Conservation (phyloP, 2,113 vertebrate genomes). For the Hiodon alosoides region DNA sequence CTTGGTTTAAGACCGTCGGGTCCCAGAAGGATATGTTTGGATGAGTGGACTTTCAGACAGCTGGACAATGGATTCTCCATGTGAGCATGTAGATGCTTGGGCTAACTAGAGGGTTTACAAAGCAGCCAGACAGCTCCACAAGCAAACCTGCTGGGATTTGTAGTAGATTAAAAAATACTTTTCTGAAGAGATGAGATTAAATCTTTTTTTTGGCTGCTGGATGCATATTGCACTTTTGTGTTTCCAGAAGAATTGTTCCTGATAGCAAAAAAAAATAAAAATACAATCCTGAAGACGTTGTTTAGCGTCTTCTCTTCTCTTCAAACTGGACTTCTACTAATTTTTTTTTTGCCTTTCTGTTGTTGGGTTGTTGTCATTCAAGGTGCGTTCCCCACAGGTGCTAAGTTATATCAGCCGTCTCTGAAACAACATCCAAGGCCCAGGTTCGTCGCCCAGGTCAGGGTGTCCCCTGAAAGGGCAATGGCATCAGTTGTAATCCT, state of each 20-base stretch:
- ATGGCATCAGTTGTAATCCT: neutral
- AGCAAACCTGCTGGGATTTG: neutral
- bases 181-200: neutral
- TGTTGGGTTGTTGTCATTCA: too few species aligned
- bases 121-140: neutral
- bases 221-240: neutral
- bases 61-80: too few species aligned
- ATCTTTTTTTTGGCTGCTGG: neutral
- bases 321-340: too few species aligned
- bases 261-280: neutral
- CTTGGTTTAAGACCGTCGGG: too few species aligned
- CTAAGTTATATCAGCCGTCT: too few species aligned
- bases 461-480: neutral
- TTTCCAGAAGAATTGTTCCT: neutral
- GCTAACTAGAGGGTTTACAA: too few species aligned
- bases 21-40: too few species aligned
- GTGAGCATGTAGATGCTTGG: neutral
- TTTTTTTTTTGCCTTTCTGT: too few species aligned
- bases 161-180: neutral
- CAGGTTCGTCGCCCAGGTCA: neutral
- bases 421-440: neutral
- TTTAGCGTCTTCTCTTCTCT: neutral
- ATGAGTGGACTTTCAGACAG: too few species aligned
- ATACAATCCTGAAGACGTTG: neutral
- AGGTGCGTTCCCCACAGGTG: too few species aligned